Evolutionary conservation across 2,888 invertebrate species (phyloP).

Genomic region (Trissolcus japonicus): DNA sequence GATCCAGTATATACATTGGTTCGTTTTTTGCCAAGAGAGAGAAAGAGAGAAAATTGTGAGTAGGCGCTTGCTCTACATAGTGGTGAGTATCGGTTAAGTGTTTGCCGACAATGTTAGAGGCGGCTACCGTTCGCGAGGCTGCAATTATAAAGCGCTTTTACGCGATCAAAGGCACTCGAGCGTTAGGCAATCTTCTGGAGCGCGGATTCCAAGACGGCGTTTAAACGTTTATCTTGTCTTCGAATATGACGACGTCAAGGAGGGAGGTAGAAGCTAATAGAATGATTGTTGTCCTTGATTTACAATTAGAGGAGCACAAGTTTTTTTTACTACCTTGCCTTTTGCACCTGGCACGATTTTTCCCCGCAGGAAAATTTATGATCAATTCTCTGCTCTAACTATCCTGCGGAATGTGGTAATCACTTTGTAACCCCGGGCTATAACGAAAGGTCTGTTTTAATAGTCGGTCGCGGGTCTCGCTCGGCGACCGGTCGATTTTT

Average conservation of each 20-base stretch:
- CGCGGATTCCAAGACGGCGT: slow-evolving; percentile 28
- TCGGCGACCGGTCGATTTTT: slow-evolving; percentile 2
- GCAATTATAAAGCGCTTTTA: slow-evolving; percentile 61
- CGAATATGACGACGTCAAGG: slow-evolving; percentile 22
- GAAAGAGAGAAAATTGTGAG: too few relatives aligned
- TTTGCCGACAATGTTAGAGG: slow-evolving; percentile 34
- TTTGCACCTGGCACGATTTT: slow-evolving; percentile 14
- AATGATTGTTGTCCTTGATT: slow-evolving; percentile 39
- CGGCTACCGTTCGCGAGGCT: slow-evolving; percentile 34
- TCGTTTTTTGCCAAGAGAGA: too few relatives aligned
- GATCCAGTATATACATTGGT: too few relatives aligned
- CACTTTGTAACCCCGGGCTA: slow-evolving; percentile 16
- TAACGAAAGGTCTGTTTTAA: slow-evolving; percentile 5
- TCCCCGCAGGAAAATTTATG: slow-evolving; percentile 18
- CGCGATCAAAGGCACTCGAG: slow-evolving; percentile 56
- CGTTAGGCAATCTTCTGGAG: slow-evolving; percentile 1
- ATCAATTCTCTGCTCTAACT: slow-evolving; percentile 1
- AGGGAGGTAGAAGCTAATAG: slow-evolving; percentile 8
- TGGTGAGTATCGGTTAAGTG: slow-evolving; percentile 28
- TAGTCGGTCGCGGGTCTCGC: slow-evolving; percentile 15
- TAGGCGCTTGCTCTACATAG: too few relatives aligned
- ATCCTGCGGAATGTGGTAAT: slow-evolving; percentile 18
- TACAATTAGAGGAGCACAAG: slow-evolving; percentile 20
- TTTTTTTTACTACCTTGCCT: slow-evolving; percentile 13
- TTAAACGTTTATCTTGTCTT: slow-evolving; percentile 29